Evolutionary conservation across 2,113 vertebrate genomes (phyloP).

Genomic region (Cavia porcellus): DNA sequence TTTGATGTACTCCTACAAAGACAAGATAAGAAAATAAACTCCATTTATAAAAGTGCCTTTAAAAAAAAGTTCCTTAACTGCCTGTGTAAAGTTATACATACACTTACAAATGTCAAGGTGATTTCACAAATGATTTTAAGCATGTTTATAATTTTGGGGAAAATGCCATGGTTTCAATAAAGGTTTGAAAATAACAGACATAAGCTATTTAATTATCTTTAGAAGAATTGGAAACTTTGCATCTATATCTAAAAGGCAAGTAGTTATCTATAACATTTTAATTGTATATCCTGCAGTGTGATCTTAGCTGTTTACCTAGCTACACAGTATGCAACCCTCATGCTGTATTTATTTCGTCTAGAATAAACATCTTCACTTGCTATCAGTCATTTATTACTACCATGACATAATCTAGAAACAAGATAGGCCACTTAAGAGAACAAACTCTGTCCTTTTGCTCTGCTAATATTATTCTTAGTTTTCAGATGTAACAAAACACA

Average conservation of each 20-base stretch:
- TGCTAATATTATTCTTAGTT: not conserved
- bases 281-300: not conserved
- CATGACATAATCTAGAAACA: not conserved
- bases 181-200: not conserved
- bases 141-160: not conserved
- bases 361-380: not conserved
- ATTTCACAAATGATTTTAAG: not conserved
- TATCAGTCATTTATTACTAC: not conserved
- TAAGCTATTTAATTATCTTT: not conserved
- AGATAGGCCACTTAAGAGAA: not conserved
- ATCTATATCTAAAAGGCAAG: not conserved
- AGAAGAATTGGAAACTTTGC: not conserved
- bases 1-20: conserved; percentile 94
- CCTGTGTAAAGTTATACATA: not conserved
- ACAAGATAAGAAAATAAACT: conserved; percentile 37
- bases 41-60: not conserved
- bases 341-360: not conserved
- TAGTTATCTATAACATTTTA: not conserved
- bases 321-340: not conserved
- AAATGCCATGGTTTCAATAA: not conserved
- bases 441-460: not conserved
- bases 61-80: not conserved
- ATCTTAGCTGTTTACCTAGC: not conserved
- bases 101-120: not conserved
- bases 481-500: conserved; percentile 28